A percentile compares a stretch with the other conserved stretches of the same genome.
Conservation (phyloP, 2,797 vertebrate species). For the Gallinago stenura region DNA sequence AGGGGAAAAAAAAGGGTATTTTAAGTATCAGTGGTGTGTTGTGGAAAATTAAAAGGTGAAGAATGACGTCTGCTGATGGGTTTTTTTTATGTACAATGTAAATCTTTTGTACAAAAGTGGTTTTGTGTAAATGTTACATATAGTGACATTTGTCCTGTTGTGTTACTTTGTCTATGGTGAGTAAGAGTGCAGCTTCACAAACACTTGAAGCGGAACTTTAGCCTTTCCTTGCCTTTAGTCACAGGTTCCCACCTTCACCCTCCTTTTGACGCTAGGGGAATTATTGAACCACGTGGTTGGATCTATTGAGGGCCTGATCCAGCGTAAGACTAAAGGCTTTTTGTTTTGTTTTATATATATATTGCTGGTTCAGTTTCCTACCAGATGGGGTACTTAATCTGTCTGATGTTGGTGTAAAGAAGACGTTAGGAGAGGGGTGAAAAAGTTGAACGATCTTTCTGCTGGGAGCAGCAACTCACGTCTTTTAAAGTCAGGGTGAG, state of each 20-base stretch:
- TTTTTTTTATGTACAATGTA: background rate
- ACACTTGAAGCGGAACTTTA: background rate
- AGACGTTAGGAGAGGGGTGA: background rate
- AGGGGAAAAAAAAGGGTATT: background rate
- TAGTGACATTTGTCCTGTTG: background rate
- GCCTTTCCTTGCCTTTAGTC: background rate
- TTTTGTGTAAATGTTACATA: background rate
- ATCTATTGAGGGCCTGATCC: background rate
- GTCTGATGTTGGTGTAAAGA: background rate
- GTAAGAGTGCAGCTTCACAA: background rate
- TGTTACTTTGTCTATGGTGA: background rate
- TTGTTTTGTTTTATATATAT: background rate
- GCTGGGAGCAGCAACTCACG: background rate
- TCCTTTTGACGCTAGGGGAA: background rate
- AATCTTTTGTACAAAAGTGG: background rate
- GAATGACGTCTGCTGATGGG: background rate
- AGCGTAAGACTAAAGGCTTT: background rate
- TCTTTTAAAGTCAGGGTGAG: background rate
- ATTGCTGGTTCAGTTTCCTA: background rate
- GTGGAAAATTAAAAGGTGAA: background rate
- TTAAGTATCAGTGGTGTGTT: background rate
- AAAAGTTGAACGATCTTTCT: background rate
- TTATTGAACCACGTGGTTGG: background rate
- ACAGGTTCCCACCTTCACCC: background rate
- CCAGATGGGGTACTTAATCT: background rate